These are phyloP conservation scores for Pseudopodoces humilis DNA, from an alignment of 2,113 vertebrate species.

Conservation along the genomic window DNA sequence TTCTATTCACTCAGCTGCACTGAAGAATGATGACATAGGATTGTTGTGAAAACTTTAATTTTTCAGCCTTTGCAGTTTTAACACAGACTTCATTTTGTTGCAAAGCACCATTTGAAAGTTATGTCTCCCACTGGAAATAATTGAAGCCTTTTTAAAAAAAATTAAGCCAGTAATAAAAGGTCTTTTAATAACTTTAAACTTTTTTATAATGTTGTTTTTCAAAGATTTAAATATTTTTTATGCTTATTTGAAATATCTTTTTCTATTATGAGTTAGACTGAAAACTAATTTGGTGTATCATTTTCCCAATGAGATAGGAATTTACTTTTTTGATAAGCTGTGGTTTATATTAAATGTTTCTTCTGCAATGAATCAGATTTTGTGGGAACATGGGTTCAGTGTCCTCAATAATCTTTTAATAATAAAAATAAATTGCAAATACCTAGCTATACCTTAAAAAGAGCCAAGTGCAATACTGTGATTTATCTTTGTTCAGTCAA, in stretches of 20 bases:
- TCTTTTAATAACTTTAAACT: neutral
- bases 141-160: neutral
- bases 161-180: neutral
- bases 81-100: neutral
- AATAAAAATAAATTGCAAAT: neutral
- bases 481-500: neutral
- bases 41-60: neutral
- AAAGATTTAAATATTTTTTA: neutral
- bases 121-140: neutral
- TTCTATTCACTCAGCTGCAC: neutral
- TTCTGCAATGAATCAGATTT: neutral
- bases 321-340: neutral
- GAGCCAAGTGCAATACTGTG: neutral
- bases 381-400: neutral
- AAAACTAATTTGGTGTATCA: neutral
- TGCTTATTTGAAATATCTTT: neutral
- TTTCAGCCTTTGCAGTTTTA: neutral
- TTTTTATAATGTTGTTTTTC: neutral
- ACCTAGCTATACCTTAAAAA: neutral
- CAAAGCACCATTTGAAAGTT: neutral
- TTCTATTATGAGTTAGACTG: neutral
- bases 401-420: neutral
- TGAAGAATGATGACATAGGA: neutral
- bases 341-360: neutral
- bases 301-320: neutral